These are phyloP conservation scores for Romanogobio albipinnatus DNA, from an alignment of 2,113 vertebrate species.

Conservation along the genomic window DNA sequence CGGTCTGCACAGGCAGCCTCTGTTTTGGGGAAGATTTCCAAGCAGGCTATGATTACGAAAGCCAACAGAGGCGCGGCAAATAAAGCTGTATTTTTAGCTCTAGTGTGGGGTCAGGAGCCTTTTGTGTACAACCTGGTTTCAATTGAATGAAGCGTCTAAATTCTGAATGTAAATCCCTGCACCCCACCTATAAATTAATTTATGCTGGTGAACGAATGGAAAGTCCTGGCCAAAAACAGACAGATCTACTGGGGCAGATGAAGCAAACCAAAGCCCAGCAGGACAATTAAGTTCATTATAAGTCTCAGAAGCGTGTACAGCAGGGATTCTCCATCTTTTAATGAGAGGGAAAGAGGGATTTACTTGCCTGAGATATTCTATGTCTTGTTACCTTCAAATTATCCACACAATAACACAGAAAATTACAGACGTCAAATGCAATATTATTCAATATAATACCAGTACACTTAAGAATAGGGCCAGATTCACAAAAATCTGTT, in stretches of 20 bases:
- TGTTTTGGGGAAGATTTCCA: constrained; percentile 31
- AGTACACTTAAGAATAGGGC: neutral
- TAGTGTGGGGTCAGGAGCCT: neutral
- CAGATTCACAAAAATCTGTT: neutral
- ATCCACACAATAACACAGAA: constrained; percentile 22
- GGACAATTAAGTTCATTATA: neutral
- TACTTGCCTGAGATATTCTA: neutral
- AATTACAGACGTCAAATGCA: neutral
- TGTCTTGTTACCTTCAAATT: constrained; percentile 17
- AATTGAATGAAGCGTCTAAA: neutral
- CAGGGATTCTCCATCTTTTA: neutral
- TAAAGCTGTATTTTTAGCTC: constrained; percentile 3
- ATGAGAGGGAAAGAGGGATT: neutral
- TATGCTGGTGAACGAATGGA: neutral
- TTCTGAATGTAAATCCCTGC: neutral
- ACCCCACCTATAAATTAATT: neutral
- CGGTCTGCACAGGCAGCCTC: constrained; percentile 39
- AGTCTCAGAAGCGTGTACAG: constrained; percentile 3
- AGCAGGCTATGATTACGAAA: constrained; percentile 27
- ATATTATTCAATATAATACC: neutral
- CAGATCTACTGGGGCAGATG: neutral
- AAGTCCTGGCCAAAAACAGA: neutral
- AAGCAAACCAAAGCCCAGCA: neutral
- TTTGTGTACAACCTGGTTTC: neutral
- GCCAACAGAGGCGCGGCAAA: constrained; percentile 1